A percentile compares a stretch with the other conserved stretches of the same genome.
phyloP scores from a whole-genome alignment of 2,888 invertebrate species.

The Pediacus dermestoides region DNA sequence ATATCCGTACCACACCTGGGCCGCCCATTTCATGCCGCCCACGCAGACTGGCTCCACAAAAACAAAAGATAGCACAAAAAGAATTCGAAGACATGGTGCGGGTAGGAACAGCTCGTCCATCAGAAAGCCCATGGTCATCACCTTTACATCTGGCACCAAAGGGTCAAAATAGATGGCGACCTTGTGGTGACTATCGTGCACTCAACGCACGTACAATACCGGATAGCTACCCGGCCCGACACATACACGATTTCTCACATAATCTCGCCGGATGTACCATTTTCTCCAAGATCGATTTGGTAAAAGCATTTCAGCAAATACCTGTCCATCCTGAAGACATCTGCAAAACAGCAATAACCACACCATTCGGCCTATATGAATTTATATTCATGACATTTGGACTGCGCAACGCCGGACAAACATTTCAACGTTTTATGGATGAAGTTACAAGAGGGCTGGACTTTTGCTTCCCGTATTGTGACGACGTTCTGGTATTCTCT shows the following conservation, averaged over 20 bases:
- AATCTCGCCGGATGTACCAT: constrained; percentile 27
- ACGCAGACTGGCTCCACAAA: constrained; percentile 34
- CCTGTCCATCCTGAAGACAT: background rate
- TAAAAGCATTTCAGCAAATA: constrained; percentile 3
- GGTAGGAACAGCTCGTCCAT: constrained; percentile 24
- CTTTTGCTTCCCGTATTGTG: constrained; percentile 38
- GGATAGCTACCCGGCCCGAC: constrained; percentile 34
- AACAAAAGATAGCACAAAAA: constrained; percentile 28
- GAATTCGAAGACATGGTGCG: constrained; percentile 35
- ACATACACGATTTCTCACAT: constrained; percentile 37
- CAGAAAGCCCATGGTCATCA: constrained; percentile 34
- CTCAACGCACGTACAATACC: constrained; percentile 33
- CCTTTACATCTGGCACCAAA: constrained; percentile 40
- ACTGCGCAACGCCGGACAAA: constrained; percentile 44
- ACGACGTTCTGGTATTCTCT: constrained; percentile 42
- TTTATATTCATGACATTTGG: constrained; percentile 40
- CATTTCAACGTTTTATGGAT: constrained; percentile 44
- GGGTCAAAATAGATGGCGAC: constrained; percentile 31
- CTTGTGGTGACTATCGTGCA: constrained; percentile 39
- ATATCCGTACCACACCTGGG: too few relatives aligned
- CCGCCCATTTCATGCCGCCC: constrained; percentile 31
- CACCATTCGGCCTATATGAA: constrained; percentile 24
- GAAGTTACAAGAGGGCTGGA: constrained; percentile 32
- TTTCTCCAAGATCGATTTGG: constrained; percentile 33
- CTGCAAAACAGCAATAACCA: constrained; percentile 1